Evolutionary conservation across 2,888 invertebrate species (phyloP), one percentile per base, ranked within the genome.

Genomic region (Maniola hyperantus): DNA sequence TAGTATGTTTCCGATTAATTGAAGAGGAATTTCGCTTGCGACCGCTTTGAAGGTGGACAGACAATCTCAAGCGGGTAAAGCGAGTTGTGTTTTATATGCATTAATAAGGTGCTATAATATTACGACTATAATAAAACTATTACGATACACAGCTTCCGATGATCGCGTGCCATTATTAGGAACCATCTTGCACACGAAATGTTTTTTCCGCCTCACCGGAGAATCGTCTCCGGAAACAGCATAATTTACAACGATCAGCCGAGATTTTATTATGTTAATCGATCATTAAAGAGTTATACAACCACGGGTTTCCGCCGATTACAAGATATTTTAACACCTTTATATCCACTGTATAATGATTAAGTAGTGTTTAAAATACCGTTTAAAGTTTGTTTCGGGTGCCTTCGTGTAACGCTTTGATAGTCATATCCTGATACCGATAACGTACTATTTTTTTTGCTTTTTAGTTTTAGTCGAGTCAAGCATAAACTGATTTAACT

Each of bases 131-230:
- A 20, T 60, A 51, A 18, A 44, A 53, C 44, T 57, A 58, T 36
- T 39, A 57, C 36, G 51, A 54, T 79, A 73, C 69, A 65, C 74
- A 53, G 78, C 83, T 87, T 86, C 87, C 86, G 84, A 79, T 68
- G 72, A 67, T 85, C 74, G 85, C 83, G 82, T 85, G 85, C 71
- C 65, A 69, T 18, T 70, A 68, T 73, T 73, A 73, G 74, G 71
- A 77, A 77, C 77, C 77, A 74, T 79, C 83, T 82, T 75, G 77
- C 79, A 79, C 79, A 73, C 74, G 71, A 78, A 83, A 85, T 79
- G 74, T 67, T 71, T 70, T 66, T 72, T 73, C 74, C 74, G 73
- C 75, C 77, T 74, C 65, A 64, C 66, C 51, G 66, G 72, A 78
- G 61, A 39, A 20, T 80, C 77, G 75, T 73, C 74, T 77, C 82